Percentiles rank a stretch among this genome's conserved stretches.
Conservation (phyloP, 2,888 invertebrate species). For the Dusona sp. region DNA sequence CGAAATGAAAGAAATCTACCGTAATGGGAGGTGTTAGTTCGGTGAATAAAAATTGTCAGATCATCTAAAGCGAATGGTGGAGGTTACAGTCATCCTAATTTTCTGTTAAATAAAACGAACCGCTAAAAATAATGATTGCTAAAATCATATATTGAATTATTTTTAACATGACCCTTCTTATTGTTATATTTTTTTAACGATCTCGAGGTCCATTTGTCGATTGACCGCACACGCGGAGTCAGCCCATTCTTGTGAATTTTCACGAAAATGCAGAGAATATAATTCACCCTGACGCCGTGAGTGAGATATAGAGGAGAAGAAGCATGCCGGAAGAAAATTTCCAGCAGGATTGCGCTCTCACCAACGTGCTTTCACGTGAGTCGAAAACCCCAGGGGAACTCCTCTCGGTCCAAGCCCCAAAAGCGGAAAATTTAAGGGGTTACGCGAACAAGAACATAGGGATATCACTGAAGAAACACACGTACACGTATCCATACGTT, state of each 20-base stretch:
- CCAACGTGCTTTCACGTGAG: constrained; percentile 62
- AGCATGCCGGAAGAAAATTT: constrained; percentile 69
- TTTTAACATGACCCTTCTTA: not conserved
- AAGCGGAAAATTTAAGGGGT: constrained; percentile 73
- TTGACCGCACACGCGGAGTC: constrained; percentile 44
- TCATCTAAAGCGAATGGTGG: not conserved
- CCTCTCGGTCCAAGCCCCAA: constrained; percentile 58
- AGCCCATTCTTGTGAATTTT: constrained; percentile 34
- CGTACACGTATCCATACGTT: constrained; percentile 10
- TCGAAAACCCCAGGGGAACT: constrained; percentile 59
- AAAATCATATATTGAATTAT: not conserved
- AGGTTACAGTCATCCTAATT: not conserved
- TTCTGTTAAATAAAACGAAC: not conserved
- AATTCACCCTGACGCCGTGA: constrained; percentile 59
- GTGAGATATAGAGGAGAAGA: constrained; percentile 38
- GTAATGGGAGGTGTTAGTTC: not conserved
- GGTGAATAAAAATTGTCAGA: not conserved
- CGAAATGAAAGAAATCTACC: not conserved
- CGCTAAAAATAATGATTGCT: not conserved
- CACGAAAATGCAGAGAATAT: constrained; percentile 52
- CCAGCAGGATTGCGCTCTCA: constrained; percentile 59
- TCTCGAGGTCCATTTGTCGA: constrained; percentile 23
- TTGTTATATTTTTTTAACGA: not conserved
- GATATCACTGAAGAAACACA: constrained; percentile 50
- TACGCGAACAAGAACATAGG: constrained; percentile 57